Percentiles rank a stretch among this genome's conserved stretches.
Conservation (phyloP, 2,888 invertebrate species). For the Habroteleia sp. region DNA sequence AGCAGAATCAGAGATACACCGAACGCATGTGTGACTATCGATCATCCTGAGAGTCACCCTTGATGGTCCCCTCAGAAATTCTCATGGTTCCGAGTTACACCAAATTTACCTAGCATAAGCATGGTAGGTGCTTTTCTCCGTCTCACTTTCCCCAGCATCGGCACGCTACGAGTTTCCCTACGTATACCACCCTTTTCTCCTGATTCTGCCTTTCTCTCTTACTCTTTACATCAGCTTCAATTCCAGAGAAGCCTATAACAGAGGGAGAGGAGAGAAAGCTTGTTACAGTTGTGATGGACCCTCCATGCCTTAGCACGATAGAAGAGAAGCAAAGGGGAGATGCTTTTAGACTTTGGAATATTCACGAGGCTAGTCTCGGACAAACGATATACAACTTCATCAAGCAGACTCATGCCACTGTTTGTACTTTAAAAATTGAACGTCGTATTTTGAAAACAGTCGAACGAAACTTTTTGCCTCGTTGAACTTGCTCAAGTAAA, state of each 20-base stretch:
- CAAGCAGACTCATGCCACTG: conserved; percentile 47
- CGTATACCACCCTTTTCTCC: conserved; percentile 62
- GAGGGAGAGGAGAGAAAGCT: conserved; percentile 66
- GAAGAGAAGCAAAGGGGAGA: conserved; percentile 65
- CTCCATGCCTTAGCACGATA: conserved; percentile 74
- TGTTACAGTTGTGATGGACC: conserved; percentile 81
- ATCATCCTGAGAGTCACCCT: conserved; percentile 67
- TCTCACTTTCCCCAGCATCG: conserved; percentile 64
- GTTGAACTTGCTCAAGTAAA: conserved; percentile 14
- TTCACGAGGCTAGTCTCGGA: conserved; percentile 74
- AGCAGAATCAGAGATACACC: conserved; percentile 66
- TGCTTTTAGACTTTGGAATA: conserved; percentile 81
- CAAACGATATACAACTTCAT: conserved; percentile 68
- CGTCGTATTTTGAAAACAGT: conserved; percentile 21
- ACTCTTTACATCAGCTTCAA: conserved; percentile 68
- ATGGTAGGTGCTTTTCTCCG: conserved; percentile 68
- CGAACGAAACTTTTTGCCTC: conserved; percentile 15
- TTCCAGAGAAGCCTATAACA: conserved; percentile 70
- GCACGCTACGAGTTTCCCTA: conserved; percentile 66
- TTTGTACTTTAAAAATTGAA: conserved; percentile 53
- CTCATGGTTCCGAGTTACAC: conserved; percentile 75
- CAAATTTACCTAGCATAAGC: conserved; percentile 80
- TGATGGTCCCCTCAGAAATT: conserved; percentile 68
- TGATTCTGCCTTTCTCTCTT: conserved; percentile 68
- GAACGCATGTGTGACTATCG: conserved; percentile 72